phyloP scores from a whole-genome alignment of 2,888 invertebrate species.

The Leptodirus hochenwartii region DNA sequence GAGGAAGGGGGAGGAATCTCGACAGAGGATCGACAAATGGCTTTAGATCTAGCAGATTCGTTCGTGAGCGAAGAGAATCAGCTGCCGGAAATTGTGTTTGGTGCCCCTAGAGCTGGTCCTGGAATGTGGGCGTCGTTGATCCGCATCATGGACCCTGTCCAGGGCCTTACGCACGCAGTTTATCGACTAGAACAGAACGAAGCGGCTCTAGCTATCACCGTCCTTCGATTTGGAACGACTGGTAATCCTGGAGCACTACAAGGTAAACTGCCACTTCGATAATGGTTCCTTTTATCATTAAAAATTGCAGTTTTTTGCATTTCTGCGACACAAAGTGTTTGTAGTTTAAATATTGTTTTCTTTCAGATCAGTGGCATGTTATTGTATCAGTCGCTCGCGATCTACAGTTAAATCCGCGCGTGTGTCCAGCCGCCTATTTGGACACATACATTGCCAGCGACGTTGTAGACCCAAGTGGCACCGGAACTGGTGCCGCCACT shows the following conservation, averaged over 20 bases:
- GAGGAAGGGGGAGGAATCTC: too few relatives aligned
- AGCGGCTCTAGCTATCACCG: too few relatives aligned
- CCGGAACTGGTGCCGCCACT: too few relatives aligned
- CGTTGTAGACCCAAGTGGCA: slow-evolving; percentile 59
- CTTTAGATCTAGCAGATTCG: slow-evolving; percentile 94
- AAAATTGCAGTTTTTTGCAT: too few relatives aligned
- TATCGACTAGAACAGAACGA: slow-evolving; percentile 88
- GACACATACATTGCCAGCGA: too few relatives aligned
- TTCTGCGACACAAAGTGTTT: too few relatives aligned
- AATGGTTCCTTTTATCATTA: too few relatives aligned
- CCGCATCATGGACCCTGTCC: slow-evolving; percentile 70
- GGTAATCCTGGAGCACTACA: too few relatives aligned
- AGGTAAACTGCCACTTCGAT: too few relatives aligned
- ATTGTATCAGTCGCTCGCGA: slow-evolving; percentile 88
- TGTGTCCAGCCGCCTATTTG: slow-evolving; percentile 63
- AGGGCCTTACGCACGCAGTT: slow-evolving; percentile 52
- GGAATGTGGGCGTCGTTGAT: slow-evolving; percentile 94
- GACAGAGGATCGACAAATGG: slow-evolving; percentile 88
- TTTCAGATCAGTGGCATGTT: slow-evolving; percentile 32
- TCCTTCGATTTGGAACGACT: too few relatives aligned
- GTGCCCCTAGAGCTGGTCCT: slow-evolving; percentile 87
- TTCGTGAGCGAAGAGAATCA: slow-evolving; percentile 88
- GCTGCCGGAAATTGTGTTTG: slow-evolving; percentile 86
- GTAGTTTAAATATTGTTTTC: too few relatives aligned
- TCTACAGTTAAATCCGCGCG: slow-evolving; percentile 71